Base-by-base conservation (phyloP, 2,888 invertebrate species). In the Plusia festucae region DNA sequence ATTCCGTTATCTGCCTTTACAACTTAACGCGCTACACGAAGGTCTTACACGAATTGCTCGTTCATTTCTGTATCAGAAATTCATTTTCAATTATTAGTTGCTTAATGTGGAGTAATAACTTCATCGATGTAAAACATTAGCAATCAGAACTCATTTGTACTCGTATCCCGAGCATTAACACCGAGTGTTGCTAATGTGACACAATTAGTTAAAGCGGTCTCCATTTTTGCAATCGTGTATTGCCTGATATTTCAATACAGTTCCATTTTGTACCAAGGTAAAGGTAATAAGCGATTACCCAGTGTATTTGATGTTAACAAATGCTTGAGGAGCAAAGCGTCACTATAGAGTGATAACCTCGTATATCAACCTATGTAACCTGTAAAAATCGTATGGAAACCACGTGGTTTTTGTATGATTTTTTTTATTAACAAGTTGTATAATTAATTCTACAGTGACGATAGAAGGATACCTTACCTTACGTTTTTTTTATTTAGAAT, bases 111-210 rank as follows among this genome's bases (percentile, higher is more conserved):
- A 73, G 59, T 56, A 74, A 65, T 70, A 72, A 76, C 62, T 56
- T 51, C 66, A 59, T 62, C 60, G 51, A 56, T 61, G 53, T 73
- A 56, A 69, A 70, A 77, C 65, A 68, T 69, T 53, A 53, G 60
- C 66, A 81, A 84, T 84, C 83, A 73, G 54, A 32, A 62, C 63
- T 72, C 79, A 84, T 86, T 86, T 82, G 78, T 83, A 81, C 79
- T 70, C 59, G 77, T 73, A 70, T 67, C 70, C 75, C 59, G 63
- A 76, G 72, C 78, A 85, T 87, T 84, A 87, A 83, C 84, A 81
- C 83, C 82, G 75, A 65, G 78, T 85, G 84, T 65, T 71, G 68
- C 70, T 78, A 85, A 84, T 70, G 75, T 70, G 68, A 58, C 61
- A 77, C 77, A 77, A 86, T 87, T 83, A 83, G 77, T 86, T 65